Evolutionary conservation across 2,797 vertebrate species (phyloP), one percentile per base, ranked within the genome.

Genomic region (Danio choprae): DNA sequence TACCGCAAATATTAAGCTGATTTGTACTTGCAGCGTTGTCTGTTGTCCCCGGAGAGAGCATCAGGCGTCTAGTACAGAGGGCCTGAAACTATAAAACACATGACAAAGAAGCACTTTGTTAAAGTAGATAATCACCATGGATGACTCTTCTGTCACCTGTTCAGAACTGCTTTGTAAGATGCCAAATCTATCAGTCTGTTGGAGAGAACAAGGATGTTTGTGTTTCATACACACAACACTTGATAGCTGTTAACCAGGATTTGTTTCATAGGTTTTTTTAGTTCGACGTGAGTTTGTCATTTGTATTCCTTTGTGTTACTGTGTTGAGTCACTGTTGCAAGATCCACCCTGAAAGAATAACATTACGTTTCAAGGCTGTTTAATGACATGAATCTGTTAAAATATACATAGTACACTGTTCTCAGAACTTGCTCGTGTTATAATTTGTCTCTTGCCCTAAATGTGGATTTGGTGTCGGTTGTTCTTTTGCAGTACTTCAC

Each of bases 401-500:
- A 43, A 64, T 41, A 8, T 6, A 22, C 4, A 12, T 67, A n/a
- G 22, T 56, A 22, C 6, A 8, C 18, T 65, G 40, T 46, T 58
- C 18, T 58, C 18, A 55, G 9, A 18, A 13, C 4, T 9, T 75
- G 29, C n/a, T 68, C 16, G 6, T 55, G 41, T 48, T 48, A 20
- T 56, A 36, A 48, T 40, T 13, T 77, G 10, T 48, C 18, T 58
- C 41, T 29, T 77, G 36, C 13, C n/a, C 10, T 70, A 77, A 64
- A 48, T 79, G 38, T 79, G 9, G 3, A 38, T 78, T 71, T 55
- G 50, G 11, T 71, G 15, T 74, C 4, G 11, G 12, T 55, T 73
- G 20, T 36, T 79, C 29, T 79, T 43, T 82, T 73, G 40, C 93
- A 99, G 98, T 99, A 97, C 90, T 99, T 99, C 89, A 99, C 98